Percentiles rank a stretch among this genome's conserved stretches.
Conservation (phyloP, 2,797 vertebrate genomes). For the Pitangus sulphuratus region DNA sequence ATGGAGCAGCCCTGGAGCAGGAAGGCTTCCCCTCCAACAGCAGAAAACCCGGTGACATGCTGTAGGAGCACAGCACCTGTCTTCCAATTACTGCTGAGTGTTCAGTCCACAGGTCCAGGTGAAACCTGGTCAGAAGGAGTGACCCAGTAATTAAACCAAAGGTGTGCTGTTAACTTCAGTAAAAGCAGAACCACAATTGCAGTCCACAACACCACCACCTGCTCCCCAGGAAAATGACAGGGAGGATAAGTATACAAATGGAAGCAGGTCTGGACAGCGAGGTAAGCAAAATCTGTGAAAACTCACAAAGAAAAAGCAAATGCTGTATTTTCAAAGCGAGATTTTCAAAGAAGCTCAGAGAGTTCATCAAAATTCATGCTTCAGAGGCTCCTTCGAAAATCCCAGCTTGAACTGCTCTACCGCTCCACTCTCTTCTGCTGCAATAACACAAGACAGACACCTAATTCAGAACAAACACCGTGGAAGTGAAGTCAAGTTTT, state of each 20-base stretch:
- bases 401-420: neutral
- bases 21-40: rapidly evolving
- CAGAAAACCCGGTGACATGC: neutral
- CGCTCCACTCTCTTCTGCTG: neutral
- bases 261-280: neutral
- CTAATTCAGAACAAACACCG: neutral
- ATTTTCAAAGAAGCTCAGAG: neutral
- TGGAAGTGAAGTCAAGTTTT: neutral
- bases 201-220: rapidly evolving
- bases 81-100: neutral
- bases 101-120: neutral
- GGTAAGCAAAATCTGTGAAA: neutral
- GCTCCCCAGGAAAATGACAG: rapidly evolving
- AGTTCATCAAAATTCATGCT: neutral
- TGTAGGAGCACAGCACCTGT: rapidly evolving
- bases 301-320: neutral
- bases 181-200: neutral
- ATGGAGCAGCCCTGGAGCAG: neutral
- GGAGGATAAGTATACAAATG: neutral
- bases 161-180: neutral
- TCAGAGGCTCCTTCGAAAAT: neutral
- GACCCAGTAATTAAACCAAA: neutral
- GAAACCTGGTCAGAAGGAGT: neutral
- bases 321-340: neutral
- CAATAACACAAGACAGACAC: neutral